phyloP scores from a whole-genome alignment of 2,113 vertebrate genomes.

The Carettochelys insculpta region DNA sequence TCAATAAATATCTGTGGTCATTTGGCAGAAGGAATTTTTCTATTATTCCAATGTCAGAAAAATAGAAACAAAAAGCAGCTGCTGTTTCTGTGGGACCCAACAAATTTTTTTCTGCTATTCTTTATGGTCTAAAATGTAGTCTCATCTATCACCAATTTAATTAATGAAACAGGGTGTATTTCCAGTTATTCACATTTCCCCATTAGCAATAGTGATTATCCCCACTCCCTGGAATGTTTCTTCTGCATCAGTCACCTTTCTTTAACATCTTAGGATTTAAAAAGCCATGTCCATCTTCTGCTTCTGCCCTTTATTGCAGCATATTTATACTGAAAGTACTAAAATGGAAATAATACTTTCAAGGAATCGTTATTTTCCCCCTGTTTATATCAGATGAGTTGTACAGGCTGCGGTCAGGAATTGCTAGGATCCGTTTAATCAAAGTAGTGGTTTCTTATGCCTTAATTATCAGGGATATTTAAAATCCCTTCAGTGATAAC shows the following conservation, averaged over 20 bases:
- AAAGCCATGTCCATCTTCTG: neutral
- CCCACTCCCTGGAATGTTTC: neutral
- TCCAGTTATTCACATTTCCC: neutral
- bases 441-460: neutral
- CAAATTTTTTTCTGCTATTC: neutral
- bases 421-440: neutral
- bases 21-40: neutral
- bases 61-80: neutral
- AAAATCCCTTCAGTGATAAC: neutral
- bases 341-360: neutral
- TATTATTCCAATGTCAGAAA: neutral
- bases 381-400: neutral
- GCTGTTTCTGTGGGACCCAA: neutral
- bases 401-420: neutral
- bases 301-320: neutral
- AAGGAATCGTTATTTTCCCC: neutral
- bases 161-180: neutral
- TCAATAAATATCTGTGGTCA: neutral
- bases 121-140: neutral
- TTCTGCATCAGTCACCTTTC: neutral
- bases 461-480: neutral
- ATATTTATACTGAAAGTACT: neutral
- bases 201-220: neutral
- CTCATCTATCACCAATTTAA: neutral
- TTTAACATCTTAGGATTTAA: accelerated